Percentiles rank a stretch among this genome's conserved stretches.
These are phyloP conservation scores for Caenorhabditis imperialis DNA, from an alignment of 2,888 invertebrate genomes.

Conservation along the genomic window DNA sequence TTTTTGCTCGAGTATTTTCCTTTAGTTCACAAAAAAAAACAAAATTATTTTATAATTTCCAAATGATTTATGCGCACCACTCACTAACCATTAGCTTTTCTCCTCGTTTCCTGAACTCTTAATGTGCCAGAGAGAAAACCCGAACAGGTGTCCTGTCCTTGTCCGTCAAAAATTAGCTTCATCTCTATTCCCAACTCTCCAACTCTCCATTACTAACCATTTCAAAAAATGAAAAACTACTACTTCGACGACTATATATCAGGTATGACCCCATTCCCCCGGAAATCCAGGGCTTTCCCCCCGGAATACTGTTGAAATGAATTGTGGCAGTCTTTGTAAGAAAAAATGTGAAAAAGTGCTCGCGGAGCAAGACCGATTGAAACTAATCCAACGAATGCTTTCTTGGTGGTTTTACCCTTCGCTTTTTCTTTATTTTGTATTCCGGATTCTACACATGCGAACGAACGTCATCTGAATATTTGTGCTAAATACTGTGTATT, in stretches of 20 bases:
- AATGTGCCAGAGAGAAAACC: slow-evolving; percentile 16
- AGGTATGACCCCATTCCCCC: slow-evolving; percentile 27
- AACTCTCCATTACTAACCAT: neutral
- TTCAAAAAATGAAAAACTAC: slow-evolving; percentile 39
- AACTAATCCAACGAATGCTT: slow-evolving; percentile 43
- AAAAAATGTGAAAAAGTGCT: slow-evolving; percentile 12
- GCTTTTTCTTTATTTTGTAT: no score
- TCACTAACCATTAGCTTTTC: slow-evolving; percentile 12
- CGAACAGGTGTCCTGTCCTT: slow-evolving; percentile 48
- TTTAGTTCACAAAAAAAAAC: slow-evolving; percentile 4
- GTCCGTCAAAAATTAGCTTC: neutral
- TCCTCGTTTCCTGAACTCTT: slow-evolving; percentile 30
- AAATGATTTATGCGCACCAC: slow-evolving; percentile 4
- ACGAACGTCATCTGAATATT: slow-evolving; percentile 47
- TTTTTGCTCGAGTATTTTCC: neutral
- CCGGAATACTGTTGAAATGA: neutral
- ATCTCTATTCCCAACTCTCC: neutral
- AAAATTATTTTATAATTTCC: neutral
- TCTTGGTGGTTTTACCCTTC: neutral
- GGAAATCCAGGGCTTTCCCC: slow-evolving; percentile 1
- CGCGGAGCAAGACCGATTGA: slow-evolving; percentile 37
- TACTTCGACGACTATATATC: slow-evolving; percentile 33
- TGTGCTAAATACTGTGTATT: no score
- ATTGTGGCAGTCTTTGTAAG: slow-evolving; percentile 6
- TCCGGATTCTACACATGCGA: no score